Percentiles rank a stretch among this genome's conserved stretches.
phyloP scores from a whole-genome alignment of 2,888 invertebrate genomes.

The Neoaliturus tenellus region DNA sequence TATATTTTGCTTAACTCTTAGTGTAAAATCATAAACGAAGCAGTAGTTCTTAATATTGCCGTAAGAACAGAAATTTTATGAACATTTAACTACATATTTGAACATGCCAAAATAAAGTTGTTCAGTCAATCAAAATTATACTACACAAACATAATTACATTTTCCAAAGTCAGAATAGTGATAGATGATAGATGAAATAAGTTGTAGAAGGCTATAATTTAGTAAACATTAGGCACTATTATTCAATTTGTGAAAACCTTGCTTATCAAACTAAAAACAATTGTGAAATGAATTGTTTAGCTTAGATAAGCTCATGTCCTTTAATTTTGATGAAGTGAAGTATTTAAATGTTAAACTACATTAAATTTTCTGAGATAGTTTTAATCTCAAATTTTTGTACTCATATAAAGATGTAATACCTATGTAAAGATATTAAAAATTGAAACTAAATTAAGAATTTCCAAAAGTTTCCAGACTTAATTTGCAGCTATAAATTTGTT shows the following conservation, averaged over 20 bases:
- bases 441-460: no score
- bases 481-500: no score
- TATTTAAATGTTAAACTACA: no score
- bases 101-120: neutral
- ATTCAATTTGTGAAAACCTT: neutral
- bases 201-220: conserved; percentile 15
- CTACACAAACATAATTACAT: neutral
- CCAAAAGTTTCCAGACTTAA: no score
- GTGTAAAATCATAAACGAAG: neutral
- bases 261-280: conserved; percentile 3
- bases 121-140: neutral
- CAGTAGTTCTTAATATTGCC: neutral
- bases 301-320: neutral
- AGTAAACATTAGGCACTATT: neutral
- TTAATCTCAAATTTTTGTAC: no score
- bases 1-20: neutral
- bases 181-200: conserved; percentile 1
- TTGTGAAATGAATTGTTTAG: neutral
- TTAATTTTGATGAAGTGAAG: no score
- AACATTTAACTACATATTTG: neutral
- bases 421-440: no score
- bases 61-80: neutral
- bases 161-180: conserved; percentile 20
- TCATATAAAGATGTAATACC: no score
- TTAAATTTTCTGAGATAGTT: no score